Evolutionary conservation across 1,140 invertebrate species (phyloP).

Genomic region (Caenorhabditis tropicalis): DNA sequence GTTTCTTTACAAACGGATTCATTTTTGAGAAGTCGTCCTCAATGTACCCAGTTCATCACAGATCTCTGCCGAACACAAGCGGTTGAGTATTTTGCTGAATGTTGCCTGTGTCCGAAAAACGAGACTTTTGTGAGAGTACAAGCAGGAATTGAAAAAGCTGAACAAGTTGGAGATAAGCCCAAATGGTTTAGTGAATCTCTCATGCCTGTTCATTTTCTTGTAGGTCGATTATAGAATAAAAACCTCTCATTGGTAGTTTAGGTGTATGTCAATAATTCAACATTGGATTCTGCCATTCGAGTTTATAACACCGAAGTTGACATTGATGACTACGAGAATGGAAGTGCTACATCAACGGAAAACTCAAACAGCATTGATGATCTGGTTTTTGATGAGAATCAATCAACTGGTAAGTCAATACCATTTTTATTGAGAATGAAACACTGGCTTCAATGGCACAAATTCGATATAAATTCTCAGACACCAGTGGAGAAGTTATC

Average conservation of each 20-base stretch:
- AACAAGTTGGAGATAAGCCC: slow-evolving; percentile 92
- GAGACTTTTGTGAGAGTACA: slow-evolving; percentile 95
- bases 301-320: slow-evolving; percentile 35
- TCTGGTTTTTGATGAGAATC: slow-evolving; percentile 36
- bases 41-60: slow-evolving; percentile 82
- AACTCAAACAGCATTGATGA: slow-evolving; percentile 51
- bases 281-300: slow-evolving; percentile 71
- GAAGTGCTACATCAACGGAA: slow-evolving; percentile 30
- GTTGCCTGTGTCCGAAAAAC: slow-evolving; percentile 94
- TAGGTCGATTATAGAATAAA: neutral
- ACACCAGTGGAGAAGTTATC: slow-evolving; percentile 29
- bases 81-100: slow-evolving; percentile 97
- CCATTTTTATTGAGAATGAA: neutral
- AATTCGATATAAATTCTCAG: too few relatives aligned
- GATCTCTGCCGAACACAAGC: slow-evolving; percentile 85
- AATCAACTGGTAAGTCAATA: neutral
- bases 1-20: slow-evolving; percentile 98
- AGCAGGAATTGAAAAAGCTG: slow-evolving; percentile 88
- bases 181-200: slow-evolving; percentile 88
- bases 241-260: slow-evolving; percentile 29
- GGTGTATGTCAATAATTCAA: slow-evolving; percentile 66
- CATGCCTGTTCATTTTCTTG: slow-evolving; percentile 84
- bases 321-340: slow-evolving; percentile 40
- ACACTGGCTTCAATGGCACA: too few relatives aligned
- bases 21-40: slow-evolving; percentile 89